A percentile compares a stretch with the other conserved stretches of the same genome.
These are phyloP conservation scores for Catharus ustulatus DNA, from an alignment of 2,797 vertebrate species.

Conservation along the genomic window DNA sequence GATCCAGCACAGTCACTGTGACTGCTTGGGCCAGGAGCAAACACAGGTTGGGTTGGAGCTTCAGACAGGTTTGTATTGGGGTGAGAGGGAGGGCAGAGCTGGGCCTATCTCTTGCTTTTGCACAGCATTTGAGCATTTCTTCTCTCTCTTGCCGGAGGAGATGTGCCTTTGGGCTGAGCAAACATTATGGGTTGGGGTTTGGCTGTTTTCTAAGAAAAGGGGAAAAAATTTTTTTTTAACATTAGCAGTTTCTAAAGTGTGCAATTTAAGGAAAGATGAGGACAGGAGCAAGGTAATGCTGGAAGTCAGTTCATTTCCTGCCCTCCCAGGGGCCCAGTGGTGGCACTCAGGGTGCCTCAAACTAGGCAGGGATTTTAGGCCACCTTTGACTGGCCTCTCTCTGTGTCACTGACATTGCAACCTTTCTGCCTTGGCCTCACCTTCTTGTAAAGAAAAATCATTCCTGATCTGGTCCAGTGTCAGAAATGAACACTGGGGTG, in stretches of 20 bases:
- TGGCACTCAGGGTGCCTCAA: not conserved
- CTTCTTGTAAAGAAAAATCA: not conserved
- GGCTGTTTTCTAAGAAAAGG: not conserved
- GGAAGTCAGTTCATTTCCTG: rapidly evolving
- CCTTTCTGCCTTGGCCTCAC: not conserved
- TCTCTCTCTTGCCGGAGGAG: not conserved
- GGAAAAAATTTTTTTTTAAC: not conserved
- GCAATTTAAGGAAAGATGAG: not conserved
- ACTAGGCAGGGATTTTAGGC: not conserved
- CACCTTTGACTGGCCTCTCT: not conserved
- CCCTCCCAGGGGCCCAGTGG: not conserved
- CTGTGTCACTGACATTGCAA: not conserved
- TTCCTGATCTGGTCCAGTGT: not conserved
- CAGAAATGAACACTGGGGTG: not conserved
- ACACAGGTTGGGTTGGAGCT: not conserved
- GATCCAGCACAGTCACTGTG: not conserved
- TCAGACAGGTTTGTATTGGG: not conserved
- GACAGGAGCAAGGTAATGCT: not conserved
- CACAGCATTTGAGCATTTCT: not conserved
- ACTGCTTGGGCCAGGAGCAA: not conserved
- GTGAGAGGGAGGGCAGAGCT: not conserved
- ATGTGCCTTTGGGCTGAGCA: not conserved
- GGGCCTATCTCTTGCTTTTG: not conserved
- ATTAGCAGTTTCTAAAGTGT: not conserved
- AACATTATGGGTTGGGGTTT: not conserved